Conservation (phyloP, 2,888 invertebrate genomes). For the Arctia plantaginis region DNA sequence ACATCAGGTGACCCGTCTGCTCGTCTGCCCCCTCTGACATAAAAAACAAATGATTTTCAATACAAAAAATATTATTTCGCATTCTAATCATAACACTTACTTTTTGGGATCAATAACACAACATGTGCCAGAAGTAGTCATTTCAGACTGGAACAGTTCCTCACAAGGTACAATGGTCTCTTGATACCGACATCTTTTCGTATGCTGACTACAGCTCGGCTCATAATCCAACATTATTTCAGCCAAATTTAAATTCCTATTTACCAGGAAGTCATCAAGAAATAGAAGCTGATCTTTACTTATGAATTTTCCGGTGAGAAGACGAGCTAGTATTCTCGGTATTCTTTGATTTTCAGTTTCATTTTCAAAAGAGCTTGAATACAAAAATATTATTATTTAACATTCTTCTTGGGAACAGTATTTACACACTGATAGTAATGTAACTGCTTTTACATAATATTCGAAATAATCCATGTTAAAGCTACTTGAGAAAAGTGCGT, state of each 20-base stretch:
- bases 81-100: conserved; percentile 52
- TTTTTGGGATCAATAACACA: conserved; percentile 65
- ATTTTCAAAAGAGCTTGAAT: conserved; percentile 44
- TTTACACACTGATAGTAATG: neutral
- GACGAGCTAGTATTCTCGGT: conserved; percentile 53
- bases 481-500: neutral
- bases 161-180: conserved; percentile 58
- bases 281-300: conserved; percentile 50
- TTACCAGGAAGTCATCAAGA: conserved; percentile 59
- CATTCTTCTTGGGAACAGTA: neutral
- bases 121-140: conserved; percentile 70
- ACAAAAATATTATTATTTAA: neutral
- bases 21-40: too few relatives aligned
- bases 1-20: too few relatives aligned
- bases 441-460: too few relatives aligned
- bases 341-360: conserved; percentile 42
- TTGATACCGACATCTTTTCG: conserved; percentile 68
- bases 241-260: conserved; percentile 59
- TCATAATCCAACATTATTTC: conserved; percentile 58
- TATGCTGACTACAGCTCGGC: conserved; percentile 60
- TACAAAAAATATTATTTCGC: too few relatives aligned
- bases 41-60: too few relatives aligned
- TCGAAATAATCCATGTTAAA: too few relatives aligned
- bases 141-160: conserved; percentile 61
- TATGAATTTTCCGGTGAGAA: conserved; percentile 57